Evolutionary conservation across 2,888 invertebrate species (phyloP).

Genomic region (Agrypnus murinus): DNA sequence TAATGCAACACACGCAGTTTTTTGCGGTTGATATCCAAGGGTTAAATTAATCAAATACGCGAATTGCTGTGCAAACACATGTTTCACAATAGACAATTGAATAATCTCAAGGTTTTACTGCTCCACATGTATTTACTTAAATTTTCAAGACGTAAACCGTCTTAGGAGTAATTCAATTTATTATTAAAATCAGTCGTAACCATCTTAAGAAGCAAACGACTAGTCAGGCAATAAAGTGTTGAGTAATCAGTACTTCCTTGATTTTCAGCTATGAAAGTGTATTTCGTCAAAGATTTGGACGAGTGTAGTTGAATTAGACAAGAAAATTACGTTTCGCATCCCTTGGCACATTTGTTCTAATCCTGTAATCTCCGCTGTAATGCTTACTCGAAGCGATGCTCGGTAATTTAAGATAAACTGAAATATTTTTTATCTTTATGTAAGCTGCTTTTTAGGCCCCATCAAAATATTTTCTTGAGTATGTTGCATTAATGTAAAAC

Average conservation of each 20-base stretch:
- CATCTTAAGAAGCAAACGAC: neutral
- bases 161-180: too few relatives aligned
- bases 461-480: neutral
- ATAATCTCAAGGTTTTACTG: too few relatives aligned
- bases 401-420: constrained; percentile 20
- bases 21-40: neutral
- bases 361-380: constrained; percentile 34
- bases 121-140: too few relatives aligned
- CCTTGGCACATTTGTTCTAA: constrained; percentile 29
- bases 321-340: constrained; percentile 39
- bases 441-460: too few relatives aligned
- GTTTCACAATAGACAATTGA: too few relatives aligned
- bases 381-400: constrained; percentile 18
- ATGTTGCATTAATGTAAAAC: neutral
- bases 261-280: neutral
- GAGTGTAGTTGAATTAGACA: constrained; percentile 37
- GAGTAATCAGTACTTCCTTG: neutral
- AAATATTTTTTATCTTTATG: constrained; percentile 13
- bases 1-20: constrained; percentile 3
- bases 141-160: too few relatives aligned
- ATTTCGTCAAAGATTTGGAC: constrained; percentile 22
- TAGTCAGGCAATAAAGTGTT: neutral
- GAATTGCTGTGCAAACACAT: neutral
- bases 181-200: neutral
- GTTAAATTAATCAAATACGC: neutral